Base-by-base conservation (phyloP, 2,113 vertebrate species). In the Pandion haliaetus region DNA sequence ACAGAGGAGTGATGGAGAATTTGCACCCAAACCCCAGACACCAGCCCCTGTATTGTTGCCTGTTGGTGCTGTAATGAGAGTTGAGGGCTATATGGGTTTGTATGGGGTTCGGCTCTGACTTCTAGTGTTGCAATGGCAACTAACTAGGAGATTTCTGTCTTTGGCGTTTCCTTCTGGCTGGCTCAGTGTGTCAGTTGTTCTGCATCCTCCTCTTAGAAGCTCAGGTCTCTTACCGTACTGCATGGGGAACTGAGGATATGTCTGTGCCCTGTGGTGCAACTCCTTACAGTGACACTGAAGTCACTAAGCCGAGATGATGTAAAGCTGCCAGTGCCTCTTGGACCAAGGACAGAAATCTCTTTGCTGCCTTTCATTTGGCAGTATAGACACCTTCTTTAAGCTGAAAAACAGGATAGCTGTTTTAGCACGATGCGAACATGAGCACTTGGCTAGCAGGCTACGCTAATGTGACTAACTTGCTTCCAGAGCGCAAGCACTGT, bases 111-210 rank as follows among this genome's bases (percentile, higher is more conserved):
- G 86, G n/a, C 65, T 91, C 61, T 67, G 47, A 67, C 32, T 88
- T 23, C 18, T 49, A 59, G 24, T 49, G 45, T 54, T 73, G 40
- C 66, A 80, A 13, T 40, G 79, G 44, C 77, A 95, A 3, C 52
- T 79, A 62, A 71, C 72, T 55, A 59, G 66, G 40, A 57, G 59
- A 67, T 82, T 94, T 96, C 57, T 71, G 38, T 67, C 78, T 91
- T 86, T 96, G 58, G 69, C 77, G 42, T 88, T 90, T 95, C 32
- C 24, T 95, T 90, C 65, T 95, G 79, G 36, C 63, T 88, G 81
- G 26, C 63, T 96, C 20, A 52, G n/a, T 12, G 14, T 47, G 59
- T 81, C 3, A 1, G 38, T 71, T 88, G 54, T 45, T 91, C 72
- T 63, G 45, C 50, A 84, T 55, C 72, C 20, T 89, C 55, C 65